Conservation (phyloP, 2,797 vertebrate species). For the Lemur catta region DNA sequence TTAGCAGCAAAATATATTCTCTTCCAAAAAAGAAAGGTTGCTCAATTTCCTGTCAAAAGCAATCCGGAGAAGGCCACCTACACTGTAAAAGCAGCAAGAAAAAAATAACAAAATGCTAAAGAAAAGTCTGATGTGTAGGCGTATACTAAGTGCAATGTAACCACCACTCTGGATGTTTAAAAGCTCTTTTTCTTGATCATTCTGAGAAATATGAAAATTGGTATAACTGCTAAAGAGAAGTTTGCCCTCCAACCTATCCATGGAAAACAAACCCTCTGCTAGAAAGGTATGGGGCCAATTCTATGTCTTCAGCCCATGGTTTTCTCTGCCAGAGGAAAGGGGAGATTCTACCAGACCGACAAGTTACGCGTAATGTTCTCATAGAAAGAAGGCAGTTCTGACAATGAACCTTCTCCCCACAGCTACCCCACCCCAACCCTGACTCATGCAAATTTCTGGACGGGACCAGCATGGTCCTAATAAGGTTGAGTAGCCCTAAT, state of each 20-base stretch:
- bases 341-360: not conserved
- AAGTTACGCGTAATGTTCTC: not conserved
- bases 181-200: conserved; percentile 46
- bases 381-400: not conserved
- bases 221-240: conserved; percentile 29
- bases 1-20: conserved; percentile 66
- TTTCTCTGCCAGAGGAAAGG: not conserved
- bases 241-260: not conserved
- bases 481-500: not conserved
- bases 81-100: conserved; percentile 54
- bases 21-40: conserved; percentile 71
- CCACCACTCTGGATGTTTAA: conserved; percentile 27
- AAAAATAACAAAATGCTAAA: conserved; percentile 34
- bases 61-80: conserved; percentile 71
- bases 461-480: not conserved
- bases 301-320: not conserved
- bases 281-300: not conserved
- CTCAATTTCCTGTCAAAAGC: conserved; percentile 72
- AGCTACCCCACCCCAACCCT: too few relatives aligned
- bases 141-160: not conserved
- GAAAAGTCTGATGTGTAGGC: conserved; percentile 60
- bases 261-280: not conserved
- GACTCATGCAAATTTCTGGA: not conserved
- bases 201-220: conserved; percentile 57
- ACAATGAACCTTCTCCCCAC: not conserved